phyloP scores from a whole-genome alignment of 1,140 invertebrate genomes.

The Euwallacea fornicatus region DNA sequence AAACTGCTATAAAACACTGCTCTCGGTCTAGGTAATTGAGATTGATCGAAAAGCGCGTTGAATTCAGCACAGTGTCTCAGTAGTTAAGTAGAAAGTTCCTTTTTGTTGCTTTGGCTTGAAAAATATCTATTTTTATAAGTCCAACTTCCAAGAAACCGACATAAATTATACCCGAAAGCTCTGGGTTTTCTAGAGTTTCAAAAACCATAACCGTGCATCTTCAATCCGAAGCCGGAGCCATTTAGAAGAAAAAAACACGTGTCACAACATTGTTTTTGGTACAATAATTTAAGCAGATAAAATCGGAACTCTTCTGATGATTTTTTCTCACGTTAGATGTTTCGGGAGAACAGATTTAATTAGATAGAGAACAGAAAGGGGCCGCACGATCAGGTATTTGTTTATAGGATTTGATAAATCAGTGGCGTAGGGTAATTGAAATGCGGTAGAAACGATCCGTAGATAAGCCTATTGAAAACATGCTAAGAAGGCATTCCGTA shows the following conservation, averaged over 20 bases:
- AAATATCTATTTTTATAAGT: no score
- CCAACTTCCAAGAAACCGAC: neutral
- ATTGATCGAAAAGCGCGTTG: no score
- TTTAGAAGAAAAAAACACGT: slow-evolving; percentile 32
- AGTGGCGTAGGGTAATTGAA: slow-evolving; percentile 10
- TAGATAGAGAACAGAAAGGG: slow-evolving; percentile 24
- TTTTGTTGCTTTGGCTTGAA: no score
- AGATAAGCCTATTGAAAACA: no score
- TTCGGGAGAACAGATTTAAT: slow-evolving; percentile 26
- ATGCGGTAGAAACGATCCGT: no score
- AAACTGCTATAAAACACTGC: no score
- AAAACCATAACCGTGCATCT: slow-evolving; percentile 32
- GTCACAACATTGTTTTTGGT: slow-evolving; percentile 33
- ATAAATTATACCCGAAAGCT: neutral
- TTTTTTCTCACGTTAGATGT: slow-evolving; percentile 34
- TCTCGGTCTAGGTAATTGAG: no score
- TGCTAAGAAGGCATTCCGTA: no score
- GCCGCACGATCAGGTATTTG: slow-evolving; percentile 29
- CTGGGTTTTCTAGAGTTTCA: slow-evolving; percentile 10
- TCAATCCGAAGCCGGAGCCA: slow-evolving; percentile 16
- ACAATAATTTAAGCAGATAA: slow-evolving; percentile 35
- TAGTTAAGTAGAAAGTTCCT: no score
- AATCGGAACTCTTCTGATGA: slow-evolving; percentile 24
- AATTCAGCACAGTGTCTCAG: no score
- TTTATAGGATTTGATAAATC: slow-evolving; percentile 21